Conservation (phyloP, 1,140 invertebrate species). For the Micrasema minimum region DNA sequence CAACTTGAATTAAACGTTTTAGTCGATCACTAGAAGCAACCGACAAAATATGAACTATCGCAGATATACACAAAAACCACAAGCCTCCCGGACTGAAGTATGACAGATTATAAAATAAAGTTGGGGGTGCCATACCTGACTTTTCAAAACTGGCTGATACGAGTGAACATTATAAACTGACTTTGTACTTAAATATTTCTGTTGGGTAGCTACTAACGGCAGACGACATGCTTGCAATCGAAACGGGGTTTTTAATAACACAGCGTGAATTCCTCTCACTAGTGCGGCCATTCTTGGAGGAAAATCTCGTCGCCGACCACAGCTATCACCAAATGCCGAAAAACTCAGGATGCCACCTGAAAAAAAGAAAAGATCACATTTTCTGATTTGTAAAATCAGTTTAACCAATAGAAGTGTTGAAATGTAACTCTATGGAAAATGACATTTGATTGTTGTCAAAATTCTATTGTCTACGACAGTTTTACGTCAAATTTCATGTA, state of each 20-base stretch:
- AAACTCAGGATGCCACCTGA: constrained; percentile 12
- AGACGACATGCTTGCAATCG: constrained; percentile 30
- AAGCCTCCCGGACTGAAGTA: not conserved
- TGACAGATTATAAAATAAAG: constrained; percentile 12
- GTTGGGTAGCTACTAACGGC: constrained; percentile 32
- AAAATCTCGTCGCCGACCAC: not conserved
- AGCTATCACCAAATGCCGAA: constrained; percentile 21
- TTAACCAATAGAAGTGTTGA: not conserved
- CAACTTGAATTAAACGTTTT: too few species aligned
- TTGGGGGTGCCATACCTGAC: constrained; percentile 25
- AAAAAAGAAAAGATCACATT: not conserved
- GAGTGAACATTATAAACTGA: not conserved
- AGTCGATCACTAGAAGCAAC: too few species aligned
- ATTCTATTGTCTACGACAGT: constrained; percentile 40
- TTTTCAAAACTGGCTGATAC: constrained; percentile 24
- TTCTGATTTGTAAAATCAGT: not conserved
- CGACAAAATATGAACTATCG: too few species aligned
- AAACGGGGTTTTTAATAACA: constrained; percentile 29
- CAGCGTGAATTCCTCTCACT: constrained; percentile 40
- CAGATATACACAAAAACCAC: too few species aligned
- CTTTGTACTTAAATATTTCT: constrained; percentile 34
- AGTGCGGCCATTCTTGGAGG: constrained; percentile 42
- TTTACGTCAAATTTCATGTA: constrained; percentile 39
- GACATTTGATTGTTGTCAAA: constrained; percentile 34
- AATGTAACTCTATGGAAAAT: constrained; percentile 28